Evolutionary conservation across 2,888 invertebrate genomes (phyloP).

Genomic region (Ischnura elegans): DNA sequence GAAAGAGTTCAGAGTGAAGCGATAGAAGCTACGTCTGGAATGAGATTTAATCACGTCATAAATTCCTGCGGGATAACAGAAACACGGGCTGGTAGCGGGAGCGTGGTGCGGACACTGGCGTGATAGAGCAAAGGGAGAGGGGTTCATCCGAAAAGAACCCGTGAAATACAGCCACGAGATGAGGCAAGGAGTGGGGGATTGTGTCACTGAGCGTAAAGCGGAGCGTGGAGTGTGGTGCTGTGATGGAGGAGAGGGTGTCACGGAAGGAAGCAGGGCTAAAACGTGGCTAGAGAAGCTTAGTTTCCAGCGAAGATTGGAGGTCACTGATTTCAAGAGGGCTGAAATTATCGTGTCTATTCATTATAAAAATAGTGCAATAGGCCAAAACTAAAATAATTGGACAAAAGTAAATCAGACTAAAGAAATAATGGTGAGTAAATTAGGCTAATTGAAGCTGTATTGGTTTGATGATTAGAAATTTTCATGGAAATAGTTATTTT

Average conservation of each 20-base stretch:
- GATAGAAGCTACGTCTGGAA: neutral
- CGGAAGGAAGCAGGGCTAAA: neutral
- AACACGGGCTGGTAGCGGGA: neutral
- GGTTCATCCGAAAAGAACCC: neutral
- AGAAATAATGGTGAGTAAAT: too few species aligned
- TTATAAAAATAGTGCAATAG: too few species aligned
- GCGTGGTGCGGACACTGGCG: neutral
- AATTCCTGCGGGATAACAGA: neutral
- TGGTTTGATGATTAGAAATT: too few species aligned
- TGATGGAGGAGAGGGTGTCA: neutral
- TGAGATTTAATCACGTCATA: neutral
- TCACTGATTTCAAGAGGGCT: neutral
- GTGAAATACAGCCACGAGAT: neutral
- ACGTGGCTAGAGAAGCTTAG: neutral
- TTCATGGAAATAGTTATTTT: too few species aligned
- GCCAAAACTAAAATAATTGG: too few species aligned
- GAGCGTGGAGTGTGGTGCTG: neutral
- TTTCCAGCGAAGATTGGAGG: neutral
- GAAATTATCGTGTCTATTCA: too few species aligned
- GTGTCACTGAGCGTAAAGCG: neutral
- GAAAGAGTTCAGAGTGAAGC: neutral
- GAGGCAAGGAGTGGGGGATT: neutral
- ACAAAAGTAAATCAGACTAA: too few species aligned
- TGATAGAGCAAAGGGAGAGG: neutral
- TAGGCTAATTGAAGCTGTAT: too few species aligned